These are phyloP conservation scores for Tragelaphus strepsiceros DNA, from an alignment of 2,113 vertebrate genomes.

Conservation along the genomic window DNA sequence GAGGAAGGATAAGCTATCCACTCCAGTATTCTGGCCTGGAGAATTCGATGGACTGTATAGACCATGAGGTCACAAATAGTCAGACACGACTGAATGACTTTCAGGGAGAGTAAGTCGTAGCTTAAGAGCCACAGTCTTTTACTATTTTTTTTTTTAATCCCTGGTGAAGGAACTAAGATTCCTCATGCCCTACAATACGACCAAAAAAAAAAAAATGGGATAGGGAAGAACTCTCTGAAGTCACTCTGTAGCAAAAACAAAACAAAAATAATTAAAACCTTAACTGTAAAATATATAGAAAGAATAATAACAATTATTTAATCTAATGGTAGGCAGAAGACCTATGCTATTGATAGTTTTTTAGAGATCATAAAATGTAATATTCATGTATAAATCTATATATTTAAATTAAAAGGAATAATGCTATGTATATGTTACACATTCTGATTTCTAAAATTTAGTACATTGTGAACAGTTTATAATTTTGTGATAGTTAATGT, in stretches of 20 bases:
- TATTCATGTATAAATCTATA: background rate
- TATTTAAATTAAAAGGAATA: background rate
- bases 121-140: background rate
- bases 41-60: background rate
- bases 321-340: background rate
- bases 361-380: background rate
- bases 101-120: background rate
- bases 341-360: background rate
- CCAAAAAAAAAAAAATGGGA: fast-evolving
- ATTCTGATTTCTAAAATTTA: background rate
- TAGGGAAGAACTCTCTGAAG: background rate
- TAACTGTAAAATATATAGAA: background rate
- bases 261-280: background rate
- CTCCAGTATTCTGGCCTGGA: background rate
- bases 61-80: background rate
- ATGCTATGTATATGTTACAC: background rate
- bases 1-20: background rate
- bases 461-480: background rate
- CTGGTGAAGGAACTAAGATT: background rate
- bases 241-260: background rate
- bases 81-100: background rate
- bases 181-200: background rate
- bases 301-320: background rate
- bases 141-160: background rate
- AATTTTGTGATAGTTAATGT: background rate